A percentile compares a stretch with the other conserved stretches of the same genome.
These are phyloP conservation scores for Dryocosmus kuriphilus DNA, from an alignment of 2,888 invertebrate genomes.

Conservation along the genomic window DNA sequence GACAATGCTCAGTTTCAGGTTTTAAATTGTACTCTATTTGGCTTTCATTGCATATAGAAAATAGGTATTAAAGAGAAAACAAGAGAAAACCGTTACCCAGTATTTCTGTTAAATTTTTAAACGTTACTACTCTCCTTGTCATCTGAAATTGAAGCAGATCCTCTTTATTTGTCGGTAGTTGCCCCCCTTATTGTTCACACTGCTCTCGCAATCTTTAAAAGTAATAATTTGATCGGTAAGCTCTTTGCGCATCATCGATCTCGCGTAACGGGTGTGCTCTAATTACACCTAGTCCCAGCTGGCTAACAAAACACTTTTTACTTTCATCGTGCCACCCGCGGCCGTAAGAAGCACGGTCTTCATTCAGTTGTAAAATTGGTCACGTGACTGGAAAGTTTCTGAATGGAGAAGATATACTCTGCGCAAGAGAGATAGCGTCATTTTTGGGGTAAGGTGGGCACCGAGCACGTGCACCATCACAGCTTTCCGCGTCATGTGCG, in stretches of 20 bases:
- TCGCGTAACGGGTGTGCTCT: conserved; percentile 17
- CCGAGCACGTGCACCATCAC: conserved; percentile 3
- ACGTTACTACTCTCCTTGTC: background rate
- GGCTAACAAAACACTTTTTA: conserved; percentile 54
- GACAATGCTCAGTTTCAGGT: background rate
- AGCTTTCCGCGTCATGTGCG: conserved; percentile 54
- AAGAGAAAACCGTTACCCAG: too few relatives aligned
- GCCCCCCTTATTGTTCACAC: background rate
- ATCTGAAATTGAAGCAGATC: background rate
- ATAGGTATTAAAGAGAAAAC: too few relatives aligned
- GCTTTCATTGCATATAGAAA: too few relatives aligned
- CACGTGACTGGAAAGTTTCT: conserved; percentile 70
- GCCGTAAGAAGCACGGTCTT: conserved; percentile 53
- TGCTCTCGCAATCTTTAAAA: conserved; percentile 14
- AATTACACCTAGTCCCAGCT: conserved; percentile 19
- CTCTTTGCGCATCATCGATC: conserved; percentile 25
- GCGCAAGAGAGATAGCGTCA: conserved; percentile 14
- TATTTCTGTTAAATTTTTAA: too few relatives aligned
- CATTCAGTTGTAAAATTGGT: conserved; percentile 71
- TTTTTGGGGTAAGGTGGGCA: conserved; percentile 14
- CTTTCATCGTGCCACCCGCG: conserved; percentile 44
- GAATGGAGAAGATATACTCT: conserved; percentile 51
- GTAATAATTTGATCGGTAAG: conserved; percentile 37
- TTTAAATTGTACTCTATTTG: background rate
- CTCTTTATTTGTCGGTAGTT: background rate